Conservation (phyloP, 2,797 vertebrate species). For the Anniella stebbinsi region DNA sequence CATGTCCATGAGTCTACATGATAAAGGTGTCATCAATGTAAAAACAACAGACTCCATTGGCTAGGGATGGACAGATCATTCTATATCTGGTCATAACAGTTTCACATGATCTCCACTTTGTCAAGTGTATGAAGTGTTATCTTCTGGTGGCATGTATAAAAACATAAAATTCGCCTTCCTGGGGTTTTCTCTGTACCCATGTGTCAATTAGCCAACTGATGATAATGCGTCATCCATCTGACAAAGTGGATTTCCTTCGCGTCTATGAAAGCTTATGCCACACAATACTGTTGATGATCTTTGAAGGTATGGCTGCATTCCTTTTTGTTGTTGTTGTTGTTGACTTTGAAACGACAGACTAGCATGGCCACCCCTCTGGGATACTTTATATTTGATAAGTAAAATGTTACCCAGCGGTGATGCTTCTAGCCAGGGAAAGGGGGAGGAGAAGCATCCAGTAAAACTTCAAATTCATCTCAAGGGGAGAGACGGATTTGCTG, state of each 20-base stretch:
- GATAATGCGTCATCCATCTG: neutral
- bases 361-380: neutral
- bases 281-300: neutral
- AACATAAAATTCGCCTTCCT: no score
- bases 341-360: neutral
- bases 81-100: no score
- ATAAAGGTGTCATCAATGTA: no score
- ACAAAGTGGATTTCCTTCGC: neutral
- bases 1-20: no score
- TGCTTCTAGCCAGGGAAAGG: neutral
- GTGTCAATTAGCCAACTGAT: neutral
- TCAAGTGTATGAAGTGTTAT: neutral
- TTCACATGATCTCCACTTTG: neutral
- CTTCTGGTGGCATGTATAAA: neutral
- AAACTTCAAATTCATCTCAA: neutral
- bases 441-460: neutral
- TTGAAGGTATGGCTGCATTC: neutral
- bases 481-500: neutral
- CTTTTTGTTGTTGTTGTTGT: neutral
- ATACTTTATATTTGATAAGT: neutral
- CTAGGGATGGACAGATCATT: no score
- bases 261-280: neutral
- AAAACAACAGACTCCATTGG: no score
- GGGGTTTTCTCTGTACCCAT: neutral
- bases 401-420: neutral